A percentile compares a stretch with the other conserved stretches of the same genome.
Conservation (phyloP, 2,888 invertebrate genomes). For the Xestia ashworthii region DNA sequence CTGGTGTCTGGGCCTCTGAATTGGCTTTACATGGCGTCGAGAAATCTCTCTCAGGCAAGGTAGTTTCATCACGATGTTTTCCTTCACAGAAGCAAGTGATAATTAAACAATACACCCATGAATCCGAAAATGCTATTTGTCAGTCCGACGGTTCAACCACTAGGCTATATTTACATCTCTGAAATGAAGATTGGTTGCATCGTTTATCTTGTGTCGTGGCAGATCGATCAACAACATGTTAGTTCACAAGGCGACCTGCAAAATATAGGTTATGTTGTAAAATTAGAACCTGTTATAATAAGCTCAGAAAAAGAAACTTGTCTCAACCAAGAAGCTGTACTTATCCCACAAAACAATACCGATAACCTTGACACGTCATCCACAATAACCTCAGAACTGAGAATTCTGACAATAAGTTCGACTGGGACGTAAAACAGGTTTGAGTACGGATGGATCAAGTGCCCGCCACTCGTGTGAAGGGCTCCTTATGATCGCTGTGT, state of each 20-base stretch:
- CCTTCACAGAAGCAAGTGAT: too few species aligned
- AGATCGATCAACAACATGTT: not conserved
- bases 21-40: too few species aligned
- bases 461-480: conserved; percentile 64
- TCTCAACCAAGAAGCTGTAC: not conserved
- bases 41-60: too few species aligned
- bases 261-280: not conserved
- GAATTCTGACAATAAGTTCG: conserved; percentile 55
- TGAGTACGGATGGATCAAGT: conserved; percentile 73
- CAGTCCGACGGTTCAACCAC: too few species aligned
- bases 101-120: too few species aligned
- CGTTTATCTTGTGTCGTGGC: not conserved
- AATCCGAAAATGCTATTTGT: too few species aligned
- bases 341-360: not conserved
- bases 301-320: not conserved
- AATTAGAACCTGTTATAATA: not conserved
- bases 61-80: too few species aligned
- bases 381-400: conserved; percentile 24
- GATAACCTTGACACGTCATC: conserved; percentile 23
- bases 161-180: not conserved
- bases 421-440: conserved; percentile 61
- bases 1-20: too few species aligned
- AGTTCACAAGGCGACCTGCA: not conserved
- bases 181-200: not conserved
- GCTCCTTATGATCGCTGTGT: conserved; percentile 66